Conservation (phyloP, 2,797 vertebrate genomes). For the Chromobotia macracanthus region DNA sequence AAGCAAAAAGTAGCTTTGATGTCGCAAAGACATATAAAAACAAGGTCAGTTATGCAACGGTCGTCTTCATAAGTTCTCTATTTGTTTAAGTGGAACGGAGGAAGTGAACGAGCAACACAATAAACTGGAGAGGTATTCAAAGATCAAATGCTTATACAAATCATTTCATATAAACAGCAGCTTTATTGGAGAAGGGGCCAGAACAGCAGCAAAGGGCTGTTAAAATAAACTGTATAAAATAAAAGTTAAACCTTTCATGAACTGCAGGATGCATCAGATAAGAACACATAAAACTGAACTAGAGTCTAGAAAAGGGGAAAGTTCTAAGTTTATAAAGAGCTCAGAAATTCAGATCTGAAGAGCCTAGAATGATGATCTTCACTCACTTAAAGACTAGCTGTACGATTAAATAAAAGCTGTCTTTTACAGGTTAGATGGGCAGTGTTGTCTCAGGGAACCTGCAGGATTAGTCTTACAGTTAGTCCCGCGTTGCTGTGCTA, state of each 20-base stretch:
- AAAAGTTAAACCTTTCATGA: not conserved
- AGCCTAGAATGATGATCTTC: not conserved
- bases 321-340: no score
- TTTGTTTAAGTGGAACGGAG: conserved; percentile 13
- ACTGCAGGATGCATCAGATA: not conserved
- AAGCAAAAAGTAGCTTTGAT: conserved; percentile 48
- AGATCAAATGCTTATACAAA: conserved; percentile 15
- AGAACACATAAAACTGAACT: not conserved
- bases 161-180: not conserved
- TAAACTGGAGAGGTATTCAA: conserved; percentile 9
- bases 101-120: conserved; percentile 20
- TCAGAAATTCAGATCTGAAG: not conserved
- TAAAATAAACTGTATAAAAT: not conserved
- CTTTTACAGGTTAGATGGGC: not conserved
- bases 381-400: not conserved
- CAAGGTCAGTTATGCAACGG: conserved; percentile 45
- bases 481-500: not conserved
- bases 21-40: conserved; percentile 28
- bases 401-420: not conserved
- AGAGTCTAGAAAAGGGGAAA: no score
- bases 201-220: not conserved
- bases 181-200: conserved; percentile 1
- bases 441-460: not conserved
- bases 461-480: not conserved
- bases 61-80: conserved; percentile 37